A percentile compares a stretch with the other conserved stretches of the same genome.
phyloP scores from a whole-genome alignment of 2,797 vertebrate species.

The Danio jaintianensis region DNA sequence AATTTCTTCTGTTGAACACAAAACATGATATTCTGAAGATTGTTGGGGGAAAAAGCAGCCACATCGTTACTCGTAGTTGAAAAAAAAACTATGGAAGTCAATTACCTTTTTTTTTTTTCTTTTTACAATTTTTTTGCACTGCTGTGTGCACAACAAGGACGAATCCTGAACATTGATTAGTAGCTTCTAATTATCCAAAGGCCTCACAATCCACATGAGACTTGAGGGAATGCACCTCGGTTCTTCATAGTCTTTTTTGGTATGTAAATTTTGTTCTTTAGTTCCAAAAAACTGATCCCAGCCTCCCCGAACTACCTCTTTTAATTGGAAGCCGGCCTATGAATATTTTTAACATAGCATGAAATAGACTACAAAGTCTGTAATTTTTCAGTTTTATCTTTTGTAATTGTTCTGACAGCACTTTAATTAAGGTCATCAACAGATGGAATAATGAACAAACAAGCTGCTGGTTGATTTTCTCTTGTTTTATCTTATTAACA shows the following conservation, averaged over 20 bases:
- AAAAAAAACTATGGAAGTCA: too few relatives aligned
- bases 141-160: conserved; percentile 5
- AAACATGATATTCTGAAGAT: too few relatives aligned
- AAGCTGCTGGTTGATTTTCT: conserved; percentile 15
- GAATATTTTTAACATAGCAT: conserved; percentile 43
- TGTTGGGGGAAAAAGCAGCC: too few relatives aligned
- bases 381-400: background rate
- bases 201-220: conserved; percentile 35
- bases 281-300: conserved; percentile 30
- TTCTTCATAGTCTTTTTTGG: conserved; percentile 27
- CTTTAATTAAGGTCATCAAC: conserved; percentile 33
- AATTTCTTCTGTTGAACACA: too few relatives aligned
- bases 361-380: conserved; percentile 37
- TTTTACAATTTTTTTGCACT: conserved; percentile 3
- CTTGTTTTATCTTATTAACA: conserved; percentile 19
- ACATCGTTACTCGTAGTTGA: too few relatives aligned
- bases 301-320: conserved; percentile 37
- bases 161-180: conserved; percentile 41
- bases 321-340: conserved; percentile 48
- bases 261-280: conserved; percentile 29
- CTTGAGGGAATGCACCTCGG: conserved; percentile 14
- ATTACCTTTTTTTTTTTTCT: too few relatives aligned
- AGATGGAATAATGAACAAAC: conserved; percentile 35
- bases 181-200: conserved; percentile 50
- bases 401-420: conserved; percentile 17